These are phyloP conservation scores for Ormyrus labotus DNA, from an alignment of 2,888 invertebrate species.

Conservation along the genomic window DNA sequence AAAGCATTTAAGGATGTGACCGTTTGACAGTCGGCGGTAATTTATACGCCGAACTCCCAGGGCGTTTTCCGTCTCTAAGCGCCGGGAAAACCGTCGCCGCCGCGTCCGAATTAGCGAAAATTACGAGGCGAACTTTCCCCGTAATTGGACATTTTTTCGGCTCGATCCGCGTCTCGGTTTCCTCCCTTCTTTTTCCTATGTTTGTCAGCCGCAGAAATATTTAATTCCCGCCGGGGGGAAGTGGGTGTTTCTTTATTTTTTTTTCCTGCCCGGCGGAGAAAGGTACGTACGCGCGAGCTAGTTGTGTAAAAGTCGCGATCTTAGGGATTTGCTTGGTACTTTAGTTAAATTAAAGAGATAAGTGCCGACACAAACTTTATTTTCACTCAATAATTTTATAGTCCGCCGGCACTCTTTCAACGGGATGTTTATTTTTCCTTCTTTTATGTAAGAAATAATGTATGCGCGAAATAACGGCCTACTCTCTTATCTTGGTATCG, in stretches of 20 bases:
- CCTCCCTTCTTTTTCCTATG: neutral
- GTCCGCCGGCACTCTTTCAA: neutral
- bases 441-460: slow-evolving; percentile 25
- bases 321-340: neutral
- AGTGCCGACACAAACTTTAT: neutral
- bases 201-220: neutral
- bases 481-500: too few relatives aligned
- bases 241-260: neutral
- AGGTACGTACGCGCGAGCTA: neutral
- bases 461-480: neutral
- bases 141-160: slow-evolving; percentile 51
- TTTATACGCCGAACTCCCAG: slow-evolving; percentile 51
- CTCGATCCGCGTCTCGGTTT: neutral
- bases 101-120: slow-evolving; percentile 29
- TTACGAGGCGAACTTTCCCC: slow-evolving; percentile 49
- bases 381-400: neutral
- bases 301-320: slow-evolving; percentile 3
- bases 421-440: neutral
- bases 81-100: slow-evolving; percentile 10
- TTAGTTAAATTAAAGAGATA: slow-evolving; percentile 9
- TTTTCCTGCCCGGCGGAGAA: neutral
- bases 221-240: slow-evolving; percentile 8
- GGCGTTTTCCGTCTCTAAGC: slow-evolving; percentile 35
- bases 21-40: slow-evolving; percentile 50
- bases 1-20: slow-evolving; percentile 57